phyloP scores from a whole-genome alignment of 2,797 vertebrate genomes.

The Leontocebus nigricollis region DNA sequence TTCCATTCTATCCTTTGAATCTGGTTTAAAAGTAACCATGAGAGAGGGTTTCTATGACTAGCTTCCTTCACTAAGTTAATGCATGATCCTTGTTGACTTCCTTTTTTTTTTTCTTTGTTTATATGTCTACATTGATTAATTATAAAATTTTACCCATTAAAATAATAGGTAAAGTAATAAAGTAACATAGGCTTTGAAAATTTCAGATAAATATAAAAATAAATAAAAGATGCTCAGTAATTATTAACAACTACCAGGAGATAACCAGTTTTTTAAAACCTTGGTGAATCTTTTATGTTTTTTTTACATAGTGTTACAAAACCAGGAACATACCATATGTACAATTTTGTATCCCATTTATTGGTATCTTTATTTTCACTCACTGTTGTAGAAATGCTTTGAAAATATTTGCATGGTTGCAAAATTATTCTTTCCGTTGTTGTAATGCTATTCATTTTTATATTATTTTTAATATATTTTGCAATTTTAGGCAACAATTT shows the following conservation, averaged over 20 bases:
- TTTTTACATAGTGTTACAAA: not conserved
- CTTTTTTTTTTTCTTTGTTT: not conserved
- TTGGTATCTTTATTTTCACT: constrained; percentile 19
- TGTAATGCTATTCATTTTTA: not conserved
- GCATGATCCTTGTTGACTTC: not conserved
- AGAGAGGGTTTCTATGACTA: not conserved
- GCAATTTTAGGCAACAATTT: not conserved
- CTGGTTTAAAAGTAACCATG: constrained; percentile 3
- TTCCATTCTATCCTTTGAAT: not conserved
- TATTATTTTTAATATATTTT: not conserved
- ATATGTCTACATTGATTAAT: not conserved
- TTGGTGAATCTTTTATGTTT: not conserved
- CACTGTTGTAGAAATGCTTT: not conserved
- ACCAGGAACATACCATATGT: not conserved
- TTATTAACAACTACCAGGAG: not conserved
- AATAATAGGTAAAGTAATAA: not conserved
- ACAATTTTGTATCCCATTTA: not conserved
- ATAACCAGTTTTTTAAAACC: constrained; percentile 18
- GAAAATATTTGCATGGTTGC: not conserved
- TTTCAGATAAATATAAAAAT: not conserved
- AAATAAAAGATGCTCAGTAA: not conserved
- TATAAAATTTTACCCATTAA: not conserved
- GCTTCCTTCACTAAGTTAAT: not conserved
- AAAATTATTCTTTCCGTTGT: not conserved
- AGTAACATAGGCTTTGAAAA: not conserved